These are phyloP conservation scores for Hirtodrosophila duncani DNA, from an alignment of 2,888 invertebrate genomes.

Conservation along the genomic window DNA sequence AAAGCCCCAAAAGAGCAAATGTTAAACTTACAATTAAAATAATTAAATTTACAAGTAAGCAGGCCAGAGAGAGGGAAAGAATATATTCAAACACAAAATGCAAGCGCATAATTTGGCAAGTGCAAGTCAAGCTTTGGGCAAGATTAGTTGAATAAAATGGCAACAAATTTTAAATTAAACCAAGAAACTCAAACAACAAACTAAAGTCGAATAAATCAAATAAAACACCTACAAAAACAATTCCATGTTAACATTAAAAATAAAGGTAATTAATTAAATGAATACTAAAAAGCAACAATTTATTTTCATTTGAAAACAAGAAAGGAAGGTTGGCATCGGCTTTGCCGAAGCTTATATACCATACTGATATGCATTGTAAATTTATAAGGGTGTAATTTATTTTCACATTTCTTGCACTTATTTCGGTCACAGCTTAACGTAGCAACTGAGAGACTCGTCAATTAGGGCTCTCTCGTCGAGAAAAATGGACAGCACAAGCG, in stretches of 20 bases:
- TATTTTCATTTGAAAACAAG: too few relatives aligned
- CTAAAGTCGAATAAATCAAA: conserved; percentile 42
- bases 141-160: conserved; percentile 52
- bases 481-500: too few relatives aligned
- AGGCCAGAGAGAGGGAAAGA: conserved; percentile 35
- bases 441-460: too few relatives aligned
- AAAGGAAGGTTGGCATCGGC: too few relatives aligned
- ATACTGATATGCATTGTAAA: too few relatives aligned
- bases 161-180: conserved; percentile 53
- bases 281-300: too few relatives aligned
- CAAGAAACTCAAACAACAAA: conserved; percentile 33
- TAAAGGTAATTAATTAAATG: conserved; percentile 66
- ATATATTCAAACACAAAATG: conserved; percentile 30
- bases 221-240: conserved; percentile 76
- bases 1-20: conserved; percentile 52
- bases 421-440: too few relatives aligned
- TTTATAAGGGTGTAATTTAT: too few relatives aligned
- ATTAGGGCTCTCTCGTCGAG: too few relatives aligned
- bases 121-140: conserved; percentile 47
- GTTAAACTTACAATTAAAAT: conserved; percentile 72
- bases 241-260: conserved; percentile 78
- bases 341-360: too few relatives aligned
- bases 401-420: too few relatives aligned
- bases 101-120: conserved; percentile 48
- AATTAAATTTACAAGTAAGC: conserved; percentile 66